Evolutionary conservation across 2,888 invertebrate genomes (phyloP), one percentile per base, ranked within the genome.

Genomic region (Torymus texanus): DNA sequence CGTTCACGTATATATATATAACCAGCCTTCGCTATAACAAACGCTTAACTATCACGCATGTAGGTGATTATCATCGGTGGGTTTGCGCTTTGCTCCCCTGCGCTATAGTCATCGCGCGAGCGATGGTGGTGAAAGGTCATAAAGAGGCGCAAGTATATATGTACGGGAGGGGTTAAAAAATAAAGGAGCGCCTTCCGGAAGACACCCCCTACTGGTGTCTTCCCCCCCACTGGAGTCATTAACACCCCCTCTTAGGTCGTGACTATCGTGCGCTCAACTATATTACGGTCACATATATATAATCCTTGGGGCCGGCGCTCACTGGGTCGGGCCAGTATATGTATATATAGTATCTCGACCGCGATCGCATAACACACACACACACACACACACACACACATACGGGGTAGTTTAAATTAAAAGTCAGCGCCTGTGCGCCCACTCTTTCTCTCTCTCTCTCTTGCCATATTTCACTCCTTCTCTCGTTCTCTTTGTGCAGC

Each of bases 31-130:
- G 65, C 10, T 41, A 41, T 87, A 87, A 87, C 85, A 88, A 89
- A 88, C 87, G 87, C 84, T 85, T 86, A 84, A 83, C 86, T 80
- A 83, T 85, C 89, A 89, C 89, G 89, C 89, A 83, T 85, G 84
- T 83, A 74, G 75, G 83, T 83, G 88, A 88, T 89, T 85, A 84
- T 88, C 89, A 88, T 89, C 88, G 82, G n/a, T n/a, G n/a, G 82
- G 70, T 51, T 76, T 74, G 59, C 29, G 68, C 63, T 56, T 56
- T 29, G 18, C 21, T 21, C 41, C 13, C 50, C 18, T n/a, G 10
- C 50, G 55, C 14, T 1, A 29, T 1, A 29, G 16, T 14, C 58
- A 12, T 53, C 24, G n/a, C 65, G 16, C 62, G 58, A 75, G 51
- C 63, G 10, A 55, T 53, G 29, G n/a, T 11, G 11, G 18, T 50